These are phyloP conservation scores for Halcyon smyrnensis DNA, from an alignment of 2,797 vertebrate species.

Conservation along the genomic window DNA sequence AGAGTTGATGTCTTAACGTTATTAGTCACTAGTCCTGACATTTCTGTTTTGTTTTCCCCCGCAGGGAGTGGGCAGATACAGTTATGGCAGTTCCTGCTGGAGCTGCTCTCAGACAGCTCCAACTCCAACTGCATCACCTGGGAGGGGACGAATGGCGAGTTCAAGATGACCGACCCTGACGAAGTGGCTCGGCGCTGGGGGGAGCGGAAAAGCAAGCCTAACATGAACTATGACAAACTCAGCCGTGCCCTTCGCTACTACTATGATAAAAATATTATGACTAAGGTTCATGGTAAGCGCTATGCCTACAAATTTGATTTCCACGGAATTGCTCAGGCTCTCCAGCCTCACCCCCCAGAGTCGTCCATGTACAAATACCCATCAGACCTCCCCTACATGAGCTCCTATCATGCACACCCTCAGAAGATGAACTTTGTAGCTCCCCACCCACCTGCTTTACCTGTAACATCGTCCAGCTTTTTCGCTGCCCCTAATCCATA, in stretches of 20 bases:
- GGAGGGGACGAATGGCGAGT: constrained; percentile 91
- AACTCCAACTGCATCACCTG: constrained; percentile 91
- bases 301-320: constrained; percentile 93
- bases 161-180: constrained; percentile 91
- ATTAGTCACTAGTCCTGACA: neutral
- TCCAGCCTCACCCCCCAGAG: constrained; percentile 88
- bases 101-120: constrained; percentile 89
- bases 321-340: constrained; percentile 89
- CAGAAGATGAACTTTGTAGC: constrained; percentile 93
- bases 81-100: constrained; percentile 89
- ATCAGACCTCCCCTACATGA: constrained; percentile 88
- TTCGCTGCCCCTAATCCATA: constrained; percentile 86
- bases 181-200: constrained; percentile 91
- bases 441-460: constrained; percentile 84
- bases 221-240: constrained; percentile 94
- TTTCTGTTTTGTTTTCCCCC: neutral
- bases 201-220: constrained; percentile 89
- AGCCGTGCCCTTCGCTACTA: constrained; percentile 91
- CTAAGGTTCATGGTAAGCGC: constrained; percentile 91
- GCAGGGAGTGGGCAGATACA: constrained; percentile 89
- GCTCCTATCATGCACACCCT: constrained; percentile 87
- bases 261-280: constrained; percentile 94
- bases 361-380: constrained; percentile 90
- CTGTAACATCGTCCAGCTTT: constrained; percentile 87
- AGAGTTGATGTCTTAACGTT: rapidly evolving